Evolutionary conservation across 2,888 invertebrate species (phyloP), one percentile per base, ranked within the genome.

Genomic region (Helleia helle): DNA sequence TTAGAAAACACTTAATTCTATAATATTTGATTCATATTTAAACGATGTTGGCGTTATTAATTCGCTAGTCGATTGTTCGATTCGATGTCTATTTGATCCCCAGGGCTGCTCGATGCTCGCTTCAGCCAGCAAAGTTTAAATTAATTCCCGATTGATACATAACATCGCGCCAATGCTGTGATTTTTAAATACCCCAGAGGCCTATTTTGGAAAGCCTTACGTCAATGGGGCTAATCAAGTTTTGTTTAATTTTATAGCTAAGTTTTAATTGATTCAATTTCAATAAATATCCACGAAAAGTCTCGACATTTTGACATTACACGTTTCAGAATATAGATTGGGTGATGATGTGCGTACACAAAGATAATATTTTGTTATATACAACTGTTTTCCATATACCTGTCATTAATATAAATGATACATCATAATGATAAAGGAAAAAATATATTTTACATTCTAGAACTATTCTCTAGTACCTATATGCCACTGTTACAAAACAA

Each of bases 131-230:
- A 71, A 80, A 80, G 73, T 80, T 81, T 79, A 77, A 81, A 81
- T 81, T 76, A 80, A 79, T 79, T 80, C 71, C 64, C 66, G 65
- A 76, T 80, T 77, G 80, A 75, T 74, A 77, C 68, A 74, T 72
- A 68, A 68, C 59, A 68, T 70, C 69, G 63, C 62, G 62, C 61
- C 65, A 58, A 63, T 63, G 62, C 60, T 63, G 61, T 67, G 70
- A 72, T 76, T 76, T 74, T 67, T 64, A 69, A 74, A 66, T 60
- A 60, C 65, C 62, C 62, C 52, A 51, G 55, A 56, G 54, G 56
- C 52, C 58, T 55, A 60, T 64, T 62, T 56, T 56, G 55, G 55
- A 59, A 57, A 43, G 38, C 40, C 46, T 40, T 34, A 38, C 41
- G 43, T 49, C 40, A 44, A 52, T 50, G 48, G 42, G 40, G 47